Base-by-base conservation (phyloP, 2,113 vertebrate species). In the Nansenia antarctica region DNA sequence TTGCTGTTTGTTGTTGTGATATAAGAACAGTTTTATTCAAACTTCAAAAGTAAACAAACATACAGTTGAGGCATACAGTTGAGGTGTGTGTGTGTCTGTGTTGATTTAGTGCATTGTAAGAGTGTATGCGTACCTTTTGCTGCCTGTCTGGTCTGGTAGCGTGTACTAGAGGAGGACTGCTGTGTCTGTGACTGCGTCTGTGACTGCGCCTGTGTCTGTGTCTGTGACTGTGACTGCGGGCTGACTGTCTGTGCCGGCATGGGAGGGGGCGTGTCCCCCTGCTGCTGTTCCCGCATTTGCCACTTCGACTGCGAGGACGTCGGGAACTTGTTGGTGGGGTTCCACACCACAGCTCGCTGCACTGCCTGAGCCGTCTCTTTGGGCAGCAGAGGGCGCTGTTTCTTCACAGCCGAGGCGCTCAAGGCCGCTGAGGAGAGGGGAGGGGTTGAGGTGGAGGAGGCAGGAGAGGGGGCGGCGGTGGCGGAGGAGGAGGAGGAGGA, bases 91-190 rank as follows among this genome's bases (percentile, higher is more conserved):
- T 37, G 27, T 22, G 24, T 9, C 6, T 15, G 18, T 32, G 9
- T 6, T 29, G 24, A 45, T 31, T 52, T 27, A 35, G 30, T 6
- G 45, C 34, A 3, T 18, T 24, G 29, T 24, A 1, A 30, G 6
- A 2, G 15, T 31, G 20, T 20, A 55, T 70, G n/a, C n/a, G 39
- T 94, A 99, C 97, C 97, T 93, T 99, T 99, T 82, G 93, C 94
- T 68, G 95, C 93, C 90, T 98, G 95, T 91, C 97, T 95, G 78
- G 97, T 99, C 91, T 98, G 96, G 57, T 98, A 98, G 84, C 96
- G 92, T 15, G 94, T 98, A 86, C 95, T 96, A 85, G 95, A 93
- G 67, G 95, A 93, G 79, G 92, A 90, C 87, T 84, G 85, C 59
- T 86, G 12, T 58, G 29, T 76, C 67, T 84, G 87, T 65, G 53